Percentiles rank a stretch among this genome's conserved stretches.
These are phyloP conservation scores for Sprattus sprattus DNA, from an alignment of 2,113 vertebrate genomes.

Conservation along the genomic window DNA sequence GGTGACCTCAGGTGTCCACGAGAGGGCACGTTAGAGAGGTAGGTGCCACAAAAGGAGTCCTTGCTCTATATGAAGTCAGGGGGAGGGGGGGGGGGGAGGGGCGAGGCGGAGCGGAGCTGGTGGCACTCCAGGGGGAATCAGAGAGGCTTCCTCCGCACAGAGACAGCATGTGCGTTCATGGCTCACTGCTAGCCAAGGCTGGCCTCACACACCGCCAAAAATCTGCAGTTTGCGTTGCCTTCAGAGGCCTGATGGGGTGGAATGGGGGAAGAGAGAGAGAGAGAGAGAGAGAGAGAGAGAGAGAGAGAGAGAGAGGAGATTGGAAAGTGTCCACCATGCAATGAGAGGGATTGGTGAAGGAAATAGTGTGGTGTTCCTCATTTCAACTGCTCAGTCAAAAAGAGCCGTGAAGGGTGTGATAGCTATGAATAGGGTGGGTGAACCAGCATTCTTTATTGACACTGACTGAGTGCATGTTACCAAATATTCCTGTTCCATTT, in stretches of 20 bases:
- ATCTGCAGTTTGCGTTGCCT: constrained; percentile 45
- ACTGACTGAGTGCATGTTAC: constrained; percentile 7
- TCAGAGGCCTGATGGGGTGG: constrained; percentile 29
- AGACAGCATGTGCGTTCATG: constrained; percentile 58
- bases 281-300: constrained; percentile 41
- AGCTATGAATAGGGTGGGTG: background rate
- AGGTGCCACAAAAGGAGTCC: background rate
- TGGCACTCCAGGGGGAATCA: constrained; percentile 26
- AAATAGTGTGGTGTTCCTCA: constrained; percentile 9
- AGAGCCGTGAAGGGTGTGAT: background rate
- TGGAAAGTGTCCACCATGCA: constrained; percentile 2
- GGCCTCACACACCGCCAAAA: constrained; percentile 57
- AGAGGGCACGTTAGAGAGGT: background rate
- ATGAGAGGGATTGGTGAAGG: background rate
- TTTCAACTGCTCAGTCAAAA: background rate
- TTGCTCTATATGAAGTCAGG: background rate
- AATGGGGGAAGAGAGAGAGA: constrained; percentile 9
- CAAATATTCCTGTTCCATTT: background rate
- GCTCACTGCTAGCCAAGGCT: constrained; percentile 54
- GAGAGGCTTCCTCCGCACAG: constrained; percentile 42
- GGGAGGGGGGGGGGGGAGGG: background rate
- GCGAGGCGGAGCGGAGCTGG: background rate
- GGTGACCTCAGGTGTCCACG: background rate
- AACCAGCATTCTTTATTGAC: background rate
- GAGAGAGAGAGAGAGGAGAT: constrained; percentile 48